These are phyloP conservation scores for Aegotheles bennettii DNA, from an alignment of 2,113 vertebrate genomes.

Conservation along the genomic window DNA sequence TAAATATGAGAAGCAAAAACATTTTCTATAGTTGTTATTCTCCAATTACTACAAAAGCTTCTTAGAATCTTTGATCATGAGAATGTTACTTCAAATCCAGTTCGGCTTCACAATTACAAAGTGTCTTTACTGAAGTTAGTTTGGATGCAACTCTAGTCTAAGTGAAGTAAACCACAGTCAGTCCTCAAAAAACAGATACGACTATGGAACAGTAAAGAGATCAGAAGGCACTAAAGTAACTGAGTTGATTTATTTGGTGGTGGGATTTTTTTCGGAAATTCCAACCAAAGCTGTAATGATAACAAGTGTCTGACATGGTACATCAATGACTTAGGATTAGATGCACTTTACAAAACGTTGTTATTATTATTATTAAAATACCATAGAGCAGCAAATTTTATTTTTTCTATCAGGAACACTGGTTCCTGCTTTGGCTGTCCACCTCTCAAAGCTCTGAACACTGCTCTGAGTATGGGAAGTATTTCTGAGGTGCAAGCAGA, in stretches of 20 bases:
- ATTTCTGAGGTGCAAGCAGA: neutral
- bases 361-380: too few relatives aligned
- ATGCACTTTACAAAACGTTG: too few relatives aligned
- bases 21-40: slow-evolving; percentile 55
- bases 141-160: slow-evolving; percentile 1
- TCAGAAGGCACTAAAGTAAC: neutral
- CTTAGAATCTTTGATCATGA: slow-evolving; percentile 49
- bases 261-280: neutral
- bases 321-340: neutral
- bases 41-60: slow-evolving; percentile 55
- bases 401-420: too few relatives aligned
- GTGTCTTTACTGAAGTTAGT: neutral
- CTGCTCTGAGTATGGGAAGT: too few relatives aligned
- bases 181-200: neutral
- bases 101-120: slow-evolving; percentile 6
- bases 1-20: slow-evolving; percentile 60
- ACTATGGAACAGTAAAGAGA: neutral
- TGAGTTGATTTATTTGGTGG: neutral
- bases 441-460: too few relatives aligned
- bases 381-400: too few relatives aligned
- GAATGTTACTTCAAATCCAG: slow-evolving; percentile 41
- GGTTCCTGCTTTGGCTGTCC: too few relatives aligned
- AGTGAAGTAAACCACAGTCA: neutral
- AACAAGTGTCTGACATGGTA: neutral
- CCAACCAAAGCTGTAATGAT: neutral